phyloP scores from a whole-genome alignment of 2,888 invertebrate genomes.

The Notodonta dromedarius region DNA sequence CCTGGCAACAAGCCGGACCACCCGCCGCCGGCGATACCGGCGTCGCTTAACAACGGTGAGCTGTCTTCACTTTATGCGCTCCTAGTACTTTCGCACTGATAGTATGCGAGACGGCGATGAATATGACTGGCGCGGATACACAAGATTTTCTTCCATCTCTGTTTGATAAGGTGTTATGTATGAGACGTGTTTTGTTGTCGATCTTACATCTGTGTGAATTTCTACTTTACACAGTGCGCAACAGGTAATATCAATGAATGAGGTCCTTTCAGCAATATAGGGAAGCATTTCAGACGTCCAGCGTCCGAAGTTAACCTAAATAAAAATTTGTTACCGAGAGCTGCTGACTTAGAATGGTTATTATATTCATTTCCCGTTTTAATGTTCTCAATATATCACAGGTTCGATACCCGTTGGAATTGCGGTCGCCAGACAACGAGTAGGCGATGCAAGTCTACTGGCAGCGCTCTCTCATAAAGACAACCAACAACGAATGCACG shows the following conservation, averaged over 20 bases:
- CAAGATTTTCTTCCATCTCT: conserved; percentile 1
- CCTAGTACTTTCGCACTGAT: conserved; percentile 48
- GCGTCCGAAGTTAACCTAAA: too few relatives aligned
- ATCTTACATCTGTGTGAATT: background rate
- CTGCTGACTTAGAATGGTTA: too few relatives aligned
- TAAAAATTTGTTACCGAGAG: too few relatives aligned
- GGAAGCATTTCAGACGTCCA: too few relatives aligned
- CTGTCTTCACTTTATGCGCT: conserved; percentile 24
- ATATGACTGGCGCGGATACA: conserved; percentile 13
- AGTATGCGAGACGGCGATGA: conserved; percentile 50
- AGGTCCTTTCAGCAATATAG: too few relatives aligned
- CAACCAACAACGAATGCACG: conserved; percentile 81
- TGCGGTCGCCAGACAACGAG: conserved; percentile 92
- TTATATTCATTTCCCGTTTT: background rate
- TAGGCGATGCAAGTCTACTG: conserved; percentile 85
- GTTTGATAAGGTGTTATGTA: background rate
- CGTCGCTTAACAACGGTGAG: conserved; percentile 76
- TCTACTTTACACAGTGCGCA: too few relatives aligned
- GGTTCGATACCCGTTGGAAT: conserved; percentile 91
- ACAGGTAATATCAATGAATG: too few relatives aligned
- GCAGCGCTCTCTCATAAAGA: conserved; percentile 84
- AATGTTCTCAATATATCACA: conserved; percentile 19
- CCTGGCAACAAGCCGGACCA: conserved; percentile 85
- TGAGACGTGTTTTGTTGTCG: background rate
- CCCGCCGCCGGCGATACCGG: conserved; percentile 69